These are phyloP conservation scores for Valencia hispanica DNA, from an alignment of 2,797 vertebrate species.

Conservation along the genomic window DNA sequence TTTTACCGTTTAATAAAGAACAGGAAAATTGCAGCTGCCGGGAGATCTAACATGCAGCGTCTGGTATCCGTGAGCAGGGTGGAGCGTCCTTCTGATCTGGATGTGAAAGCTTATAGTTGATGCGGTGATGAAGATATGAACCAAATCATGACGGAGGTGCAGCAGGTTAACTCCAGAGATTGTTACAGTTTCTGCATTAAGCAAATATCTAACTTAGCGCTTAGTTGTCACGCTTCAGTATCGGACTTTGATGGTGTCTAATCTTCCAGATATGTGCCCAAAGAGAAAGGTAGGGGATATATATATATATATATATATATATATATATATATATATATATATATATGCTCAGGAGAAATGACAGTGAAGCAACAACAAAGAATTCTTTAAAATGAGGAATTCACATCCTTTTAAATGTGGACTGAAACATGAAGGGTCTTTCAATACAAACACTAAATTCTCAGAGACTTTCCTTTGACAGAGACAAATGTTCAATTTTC, in stretches of 20 bases:
- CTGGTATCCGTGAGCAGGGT: neutral
- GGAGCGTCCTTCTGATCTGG: conserved; percentile 2
- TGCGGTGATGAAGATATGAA: conserved; percentile 18
- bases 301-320: too few relatives aligned
- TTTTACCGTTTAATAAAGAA: conserved; percentile 43
- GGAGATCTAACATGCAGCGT: conserved; percentile 4
- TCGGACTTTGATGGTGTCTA: neutral
- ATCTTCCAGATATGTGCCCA: neutral
- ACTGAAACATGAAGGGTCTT: neutral
- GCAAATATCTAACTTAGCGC: neutral
- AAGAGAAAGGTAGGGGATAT: too few relatives aligned
- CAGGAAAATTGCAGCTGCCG: conserved; percentile 43
- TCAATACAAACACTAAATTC: neutral
- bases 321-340: too few relatives aligned
- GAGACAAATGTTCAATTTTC: neutral
- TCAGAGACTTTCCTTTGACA: neutral
- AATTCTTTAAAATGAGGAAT: neutral
- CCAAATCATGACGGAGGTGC: neutral
- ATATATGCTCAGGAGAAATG: neutral
- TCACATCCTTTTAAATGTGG: neutral
- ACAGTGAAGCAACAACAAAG: neutral
- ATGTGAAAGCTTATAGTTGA: conserved; percentile 8
- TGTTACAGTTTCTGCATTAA: neutral
- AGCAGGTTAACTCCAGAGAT: conserved; percentile 2
- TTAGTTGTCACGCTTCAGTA: neutral